Evolutionary conservation across 2,113 vertebrate genomes (phyloP).

Genomic region (Colaptes auratus): DNA sequence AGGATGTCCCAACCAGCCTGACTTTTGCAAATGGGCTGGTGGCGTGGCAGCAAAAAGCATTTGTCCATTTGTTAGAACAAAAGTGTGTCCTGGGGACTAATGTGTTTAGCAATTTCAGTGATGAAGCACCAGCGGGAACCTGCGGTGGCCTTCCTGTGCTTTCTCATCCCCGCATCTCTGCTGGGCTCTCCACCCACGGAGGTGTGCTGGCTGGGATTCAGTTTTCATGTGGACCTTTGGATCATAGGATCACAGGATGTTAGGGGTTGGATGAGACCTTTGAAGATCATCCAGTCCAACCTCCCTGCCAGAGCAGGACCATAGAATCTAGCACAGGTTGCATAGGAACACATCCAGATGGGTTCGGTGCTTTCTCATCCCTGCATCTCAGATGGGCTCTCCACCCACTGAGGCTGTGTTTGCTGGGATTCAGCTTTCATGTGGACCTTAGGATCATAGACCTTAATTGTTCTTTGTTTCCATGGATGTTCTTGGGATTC

Average conservation of each 20-base stretch:
- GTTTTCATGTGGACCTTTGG: not conserved
- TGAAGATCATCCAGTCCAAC: too few relatives aligned
- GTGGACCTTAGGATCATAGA: not conserved
- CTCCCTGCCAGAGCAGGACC: too few relatives aligned
- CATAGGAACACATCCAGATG: too few relatives aligned
- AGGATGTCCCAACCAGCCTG: constrained; percentile 60
- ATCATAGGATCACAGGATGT: too few relatives aligned
- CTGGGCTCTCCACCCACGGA: not conserved
- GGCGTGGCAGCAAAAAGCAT: constrained; percentile 45
- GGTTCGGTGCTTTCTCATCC: not conserved
- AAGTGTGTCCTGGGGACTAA: constrained; percentile 18
- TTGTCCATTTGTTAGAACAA: constrained; percentile 64
- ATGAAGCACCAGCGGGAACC: constrained; percentile 41
- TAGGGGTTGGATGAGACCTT: too few relatives aligned
- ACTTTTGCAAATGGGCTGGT: constrained; percentile 63
- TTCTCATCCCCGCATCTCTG: not conserved
- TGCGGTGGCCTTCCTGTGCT: not conserved
- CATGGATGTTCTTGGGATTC: not conserved
- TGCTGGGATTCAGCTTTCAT: not conserved
- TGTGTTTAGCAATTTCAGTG: constrained; percentile 26
- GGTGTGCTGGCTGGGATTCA: not conserved
- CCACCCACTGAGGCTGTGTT: not conserved
- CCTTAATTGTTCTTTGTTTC: not conserved
- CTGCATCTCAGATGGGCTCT: not conserved
- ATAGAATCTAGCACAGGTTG: too few relatives aligned